Conservation (phyloP, 2,797 vertebrate genomes). For the Danio albolineatus region DNA sequence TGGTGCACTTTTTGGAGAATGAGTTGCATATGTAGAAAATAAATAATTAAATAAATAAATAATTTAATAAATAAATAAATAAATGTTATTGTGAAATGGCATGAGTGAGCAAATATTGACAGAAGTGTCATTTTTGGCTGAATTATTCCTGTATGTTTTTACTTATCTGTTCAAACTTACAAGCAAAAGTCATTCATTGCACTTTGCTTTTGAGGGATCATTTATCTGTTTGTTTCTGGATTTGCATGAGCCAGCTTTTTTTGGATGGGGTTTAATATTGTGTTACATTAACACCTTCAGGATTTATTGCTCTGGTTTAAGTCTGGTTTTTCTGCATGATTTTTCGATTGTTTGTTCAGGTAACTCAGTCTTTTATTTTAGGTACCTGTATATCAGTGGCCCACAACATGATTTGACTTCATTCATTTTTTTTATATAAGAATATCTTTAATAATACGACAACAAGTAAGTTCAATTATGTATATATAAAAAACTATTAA, state of each 20-base stretch:
- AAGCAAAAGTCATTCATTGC: neutral
- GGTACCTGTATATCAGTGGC: too few relatives aligned
- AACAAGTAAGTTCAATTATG: neutral
- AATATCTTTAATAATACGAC: neutral
- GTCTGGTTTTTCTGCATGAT: neutral
- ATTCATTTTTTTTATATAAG: neutral
- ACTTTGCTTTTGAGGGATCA: too few relatives aligned
- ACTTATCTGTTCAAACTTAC: neutral
- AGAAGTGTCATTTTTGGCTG: neutral
- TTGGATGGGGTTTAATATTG: neutral
- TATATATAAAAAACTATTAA: neutral
- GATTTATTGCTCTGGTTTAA: neutral
- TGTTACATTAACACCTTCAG: neutral
- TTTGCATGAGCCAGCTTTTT: neutral
- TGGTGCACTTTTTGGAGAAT: too few relatives aligned
- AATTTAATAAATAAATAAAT: neutral
- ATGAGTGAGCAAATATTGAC: neutral
- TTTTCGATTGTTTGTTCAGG: neutral
- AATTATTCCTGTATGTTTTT: neutral
- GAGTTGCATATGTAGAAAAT: too few relatives aligned
- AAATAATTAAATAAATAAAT: neutral
- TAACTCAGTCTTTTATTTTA: neutral
- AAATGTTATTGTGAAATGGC: neutral
- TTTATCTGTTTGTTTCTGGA: neutral
- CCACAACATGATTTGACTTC: neutral